These are phyloP conservation scores for Leucoraja ocellata DNA, from an alignment of 2,797 vertebrate species.

Conservation along the genomic window DNA sequence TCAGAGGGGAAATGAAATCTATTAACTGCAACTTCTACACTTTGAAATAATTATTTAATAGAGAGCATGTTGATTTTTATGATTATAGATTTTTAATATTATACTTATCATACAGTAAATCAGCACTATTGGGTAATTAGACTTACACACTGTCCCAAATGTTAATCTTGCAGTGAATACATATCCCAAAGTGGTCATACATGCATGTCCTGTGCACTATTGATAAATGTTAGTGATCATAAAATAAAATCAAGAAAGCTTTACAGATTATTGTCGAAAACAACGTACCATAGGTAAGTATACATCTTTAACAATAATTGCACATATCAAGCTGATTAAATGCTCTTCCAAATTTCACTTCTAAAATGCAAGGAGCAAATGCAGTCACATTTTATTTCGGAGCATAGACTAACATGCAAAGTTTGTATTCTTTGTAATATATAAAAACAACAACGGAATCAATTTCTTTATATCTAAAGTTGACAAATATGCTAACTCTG, in stretches of 20 bases:
- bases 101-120: neutral
- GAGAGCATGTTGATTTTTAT: neutral
- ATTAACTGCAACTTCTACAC: neutral
- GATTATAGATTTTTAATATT: neutral
- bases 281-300: neutral
- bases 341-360: neutral
- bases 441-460: neutral
- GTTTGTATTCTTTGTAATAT: neutral
- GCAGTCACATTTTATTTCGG: neutral
- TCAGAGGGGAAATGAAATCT: neutral
- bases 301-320: neutral
- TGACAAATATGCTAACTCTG: neutral
- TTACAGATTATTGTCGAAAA: conserved; percentile 2
- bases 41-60: conserved; percentile 22
- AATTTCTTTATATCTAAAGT: neutral
- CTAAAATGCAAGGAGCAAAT: neutral
- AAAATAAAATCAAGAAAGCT: conserved; percentile 7
- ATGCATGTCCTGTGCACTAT: neutral
- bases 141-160: neutral
- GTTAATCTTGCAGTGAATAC: neutral
- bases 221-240: neutral
- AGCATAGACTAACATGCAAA: neutral
- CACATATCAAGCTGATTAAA: neutral
- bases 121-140: neutral
- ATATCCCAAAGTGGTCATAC: neutral